Evolutionary conservation across 2,888 invertebrate genomes (phyloP).

Genomic region (Fissipunctia ypsillon): DNA sequence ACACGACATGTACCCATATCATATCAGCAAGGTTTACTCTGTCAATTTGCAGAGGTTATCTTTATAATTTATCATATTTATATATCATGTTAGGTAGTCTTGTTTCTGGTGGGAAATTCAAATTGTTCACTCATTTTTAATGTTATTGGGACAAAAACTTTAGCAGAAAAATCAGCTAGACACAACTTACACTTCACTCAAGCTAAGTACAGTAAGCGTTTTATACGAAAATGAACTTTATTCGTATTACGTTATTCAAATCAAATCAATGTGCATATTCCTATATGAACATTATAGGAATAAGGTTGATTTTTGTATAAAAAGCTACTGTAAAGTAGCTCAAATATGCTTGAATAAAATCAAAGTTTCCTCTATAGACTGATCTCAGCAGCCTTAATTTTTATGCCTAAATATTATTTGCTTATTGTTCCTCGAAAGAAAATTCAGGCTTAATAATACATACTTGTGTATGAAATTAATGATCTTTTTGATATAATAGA

Average conservation of each 20-base stretch:
- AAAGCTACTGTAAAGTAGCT: background rate
- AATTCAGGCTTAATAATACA: background rate
- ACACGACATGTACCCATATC: slow-evolving; percentile 13
- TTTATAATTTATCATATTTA: slow-evolving; percentile 9
- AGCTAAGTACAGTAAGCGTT: too few relatives aligned
- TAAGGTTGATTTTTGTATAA: background rate
- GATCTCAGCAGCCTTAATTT: too few relatives aligned
- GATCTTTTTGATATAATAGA: background rate
- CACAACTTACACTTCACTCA: background rate
- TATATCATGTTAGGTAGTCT: slow-evolving; percentile 15
- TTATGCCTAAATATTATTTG: background rate
- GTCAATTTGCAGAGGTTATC: slow-evolving; percentile 44
- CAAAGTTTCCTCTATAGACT: background rate
- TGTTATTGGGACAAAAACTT: too few relatives aligned
- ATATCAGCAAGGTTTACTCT: slow-evolving; percentile 41
- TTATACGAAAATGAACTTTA: background rate
- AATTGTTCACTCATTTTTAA: slow-evolving; percentile 5
- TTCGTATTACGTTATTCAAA: too few relatives aligned
- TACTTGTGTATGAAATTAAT: background rate
- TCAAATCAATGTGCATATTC: background rate
- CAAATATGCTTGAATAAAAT: background rate
- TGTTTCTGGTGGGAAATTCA: slow-evolving; percentile 2
- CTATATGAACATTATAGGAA: background rate
- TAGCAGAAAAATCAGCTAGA: background rate
- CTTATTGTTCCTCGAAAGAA: background rate